These are phyloP conservation scores for Tanypteryx hageni DNA, from an alignment of 2,888 invertebrate species.

Conservation along the genomic window DNA sequence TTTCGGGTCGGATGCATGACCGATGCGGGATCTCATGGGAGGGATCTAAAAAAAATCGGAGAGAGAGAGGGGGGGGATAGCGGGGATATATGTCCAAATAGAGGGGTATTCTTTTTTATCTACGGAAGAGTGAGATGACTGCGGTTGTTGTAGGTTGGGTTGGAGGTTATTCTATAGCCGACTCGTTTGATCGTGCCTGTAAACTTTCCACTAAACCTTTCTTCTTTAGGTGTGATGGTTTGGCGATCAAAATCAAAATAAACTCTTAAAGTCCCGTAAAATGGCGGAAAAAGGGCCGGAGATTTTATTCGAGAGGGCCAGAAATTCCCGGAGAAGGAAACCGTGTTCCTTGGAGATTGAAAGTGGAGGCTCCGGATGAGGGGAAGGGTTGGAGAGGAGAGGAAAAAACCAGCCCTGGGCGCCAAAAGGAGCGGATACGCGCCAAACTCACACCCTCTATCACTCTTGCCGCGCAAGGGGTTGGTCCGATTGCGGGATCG, in stretches of 20 bases:
- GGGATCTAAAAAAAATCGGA: neutral
- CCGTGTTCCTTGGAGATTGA: too few relatives aligned
- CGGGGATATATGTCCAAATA: neutral
- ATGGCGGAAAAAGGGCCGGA: too few relatives aligned
- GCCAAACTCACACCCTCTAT: neutral
- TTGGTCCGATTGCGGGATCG: slow-evolving; percentile 22
- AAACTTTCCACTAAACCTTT: too few relatives aligned
- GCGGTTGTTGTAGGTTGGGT: neutral
- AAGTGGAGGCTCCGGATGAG: too few relatives aligned
- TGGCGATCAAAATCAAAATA: too few relatives aligned
- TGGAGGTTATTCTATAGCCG: neutral
- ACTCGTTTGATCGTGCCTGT: too few relatives aligned
- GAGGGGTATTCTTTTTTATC: neutral
- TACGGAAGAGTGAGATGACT: neutral
- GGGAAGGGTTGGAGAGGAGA: neutral
- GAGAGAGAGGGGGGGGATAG: neutral
- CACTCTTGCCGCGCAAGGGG: slow-evolving; percentile 4
- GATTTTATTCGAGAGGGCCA: too few relatives aligned
- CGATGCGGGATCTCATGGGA: slow-evolving; percentile 24
- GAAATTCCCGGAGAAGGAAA: too few relatives aligned
- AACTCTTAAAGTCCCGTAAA: too few relatives aligned
- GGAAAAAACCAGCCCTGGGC: neutral
- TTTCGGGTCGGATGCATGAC: slow-evolving; percentile 28
- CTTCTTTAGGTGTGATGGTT: too few relatives aligned
- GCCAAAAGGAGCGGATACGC: neutral